These are phyloP conservation scores for Drosophila rellima DNA, from an alignment of 2,888 invertebrate species.

Conservation along the genomic window DNA sequence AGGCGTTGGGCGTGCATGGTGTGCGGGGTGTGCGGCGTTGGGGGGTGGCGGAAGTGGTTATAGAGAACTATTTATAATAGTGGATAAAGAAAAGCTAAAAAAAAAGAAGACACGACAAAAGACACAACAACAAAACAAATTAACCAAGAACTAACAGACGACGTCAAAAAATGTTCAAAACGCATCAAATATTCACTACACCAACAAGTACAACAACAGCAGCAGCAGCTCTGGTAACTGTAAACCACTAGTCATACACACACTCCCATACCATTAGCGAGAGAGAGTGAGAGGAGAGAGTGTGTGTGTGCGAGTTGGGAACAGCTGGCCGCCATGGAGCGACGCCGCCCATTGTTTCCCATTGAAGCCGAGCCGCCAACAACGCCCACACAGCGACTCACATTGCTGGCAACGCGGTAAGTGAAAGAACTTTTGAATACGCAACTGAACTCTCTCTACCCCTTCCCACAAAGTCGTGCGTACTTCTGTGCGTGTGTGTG, in stretches of 20 bases:
- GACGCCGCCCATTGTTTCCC: constrained; percentile 79
- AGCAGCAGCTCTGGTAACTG: constrained; percentile 29
- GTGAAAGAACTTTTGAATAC: constrained; percentile 26
- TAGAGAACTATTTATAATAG: constrained; percentile 62
- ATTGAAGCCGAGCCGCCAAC: constrained; percentile 70
- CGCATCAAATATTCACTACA: constrained; percentile 68
- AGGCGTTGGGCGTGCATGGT: constrained; percentile 1
- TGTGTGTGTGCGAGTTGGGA: constrained; percentile 8
- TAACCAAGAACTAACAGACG: constrained; percentile 21
- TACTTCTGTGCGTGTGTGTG: constrained; percentile 27
- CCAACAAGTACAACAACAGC: constrained; percentile 32
- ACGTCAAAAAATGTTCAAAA: constrained; percentile 69
- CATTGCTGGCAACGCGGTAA: constrained; percentile 71
- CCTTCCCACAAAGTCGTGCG: constrained; percentile 14
- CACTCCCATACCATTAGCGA: constrained; percentile 1
- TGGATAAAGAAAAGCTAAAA: constrained; percentile 10
- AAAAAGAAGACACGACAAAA: constrained; percentile 6
- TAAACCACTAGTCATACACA: constrained; percentile 36
- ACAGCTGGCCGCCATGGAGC: constrained; percentile 57
- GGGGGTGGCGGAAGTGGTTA: constrained; percentile 69
- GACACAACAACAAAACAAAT: constrained; percentile 43
- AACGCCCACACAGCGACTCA: constrained; percentile 72
- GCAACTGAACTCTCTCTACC: background rate
- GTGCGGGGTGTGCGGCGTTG: constrained; percentile 11
- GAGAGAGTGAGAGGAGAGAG: background rate